phyloP scores from a whole-genome alignment of 1,140 invertebrate genomes.

The Ceratosolen fusciceps region DNA sequence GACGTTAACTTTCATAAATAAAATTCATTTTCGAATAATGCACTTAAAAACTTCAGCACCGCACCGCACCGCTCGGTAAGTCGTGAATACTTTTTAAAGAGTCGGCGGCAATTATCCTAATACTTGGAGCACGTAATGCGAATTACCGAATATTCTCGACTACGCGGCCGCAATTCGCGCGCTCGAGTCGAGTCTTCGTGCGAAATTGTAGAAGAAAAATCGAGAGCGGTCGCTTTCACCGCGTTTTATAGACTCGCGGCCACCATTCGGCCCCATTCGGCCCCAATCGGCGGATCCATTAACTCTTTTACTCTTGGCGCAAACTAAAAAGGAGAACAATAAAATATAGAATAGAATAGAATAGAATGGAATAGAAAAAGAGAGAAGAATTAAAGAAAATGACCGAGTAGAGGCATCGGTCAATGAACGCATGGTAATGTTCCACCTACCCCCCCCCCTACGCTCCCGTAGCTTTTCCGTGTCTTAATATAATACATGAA shows the following conservation, averaged over 20 bases:
- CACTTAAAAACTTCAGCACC: background rate
- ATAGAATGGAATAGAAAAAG: no score
- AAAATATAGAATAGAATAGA: no score
- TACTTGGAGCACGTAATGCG: background rate
- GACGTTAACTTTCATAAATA: background rate
- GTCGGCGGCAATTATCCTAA: background rate
- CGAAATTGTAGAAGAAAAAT: background rate
- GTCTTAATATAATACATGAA: constrained; percentile 17
- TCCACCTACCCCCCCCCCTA: background rate
- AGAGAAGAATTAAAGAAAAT: no score
- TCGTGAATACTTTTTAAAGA: background rate
- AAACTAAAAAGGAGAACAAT: no score
- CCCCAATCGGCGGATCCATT: no score
- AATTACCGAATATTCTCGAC: background rate
- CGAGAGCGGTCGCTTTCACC: background rate
- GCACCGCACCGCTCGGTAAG: background rate
- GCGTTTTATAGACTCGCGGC: background rate
- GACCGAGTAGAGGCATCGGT: no score
- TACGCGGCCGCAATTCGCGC: background rate
- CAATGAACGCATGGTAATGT: constrained; percentile 11
- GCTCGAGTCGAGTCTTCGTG: background rate
- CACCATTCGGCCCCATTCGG: background rate
- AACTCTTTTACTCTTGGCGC: background rate
- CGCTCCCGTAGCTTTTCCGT: background rate
- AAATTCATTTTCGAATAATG: background rate